Evolutionary conservation across 2,797 vertebrate species (phyloP).

Genomic region (Eospalax fontanierii): DNA sequence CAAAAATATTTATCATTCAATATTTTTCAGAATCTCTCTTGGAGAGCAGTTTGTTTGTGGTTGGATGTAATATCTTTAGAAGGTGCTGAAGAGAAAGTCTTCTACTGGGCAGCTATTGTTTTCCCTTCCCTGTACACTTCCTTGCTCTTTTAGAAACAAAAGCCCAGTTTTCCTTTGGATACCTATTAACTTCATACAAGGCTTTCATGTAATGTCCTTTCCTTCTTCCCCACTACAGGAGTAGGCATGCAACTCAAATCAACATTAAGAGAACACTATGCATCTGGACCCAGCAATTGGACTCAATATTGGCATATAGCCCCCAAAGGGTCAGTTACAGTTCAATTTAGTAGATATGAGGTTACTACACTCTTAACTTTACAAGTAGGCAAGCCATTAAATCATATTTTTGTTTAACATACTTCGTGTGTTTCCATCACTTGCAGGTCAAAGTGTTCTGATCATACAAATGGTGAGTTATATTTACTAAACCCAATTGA

Average conservation of each 20-base stretch:
- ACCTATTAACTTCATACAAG: background rate
- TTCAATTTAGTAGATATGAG: background rate
- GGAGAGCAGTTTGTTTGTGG: background rate
- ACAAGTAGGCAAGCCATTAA: background rate
- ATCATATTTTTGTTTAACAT: background rate
- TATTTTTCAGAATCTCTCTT: background rate
- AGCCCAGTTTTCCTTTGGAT: background rate
- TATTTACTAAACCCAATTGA: background rate
- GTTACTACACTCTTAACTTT: background rate
- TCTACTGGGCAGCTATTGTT: background rate
- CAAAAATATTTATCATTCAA: conserved; percentile 1
- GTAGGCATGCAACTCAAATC: background rate
- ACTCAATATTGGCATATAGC: background rate
- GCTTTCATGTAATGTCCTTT: background rate
- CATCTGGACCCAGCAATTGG: background rate
- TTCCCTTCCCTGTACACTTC: background rate
- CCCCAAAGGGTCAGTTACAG: background rate
- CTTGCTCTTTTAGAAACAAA: conserved; percentile 47
- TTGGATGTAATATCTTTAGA: conserved; percentile 11
- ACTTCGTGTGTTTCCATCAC: background rate
- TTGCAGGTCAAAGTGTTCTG: background rate
- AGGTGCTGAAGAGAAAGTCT: background rate
- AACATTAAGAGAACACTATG: background rate
- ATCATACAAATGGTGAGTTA: background rate
- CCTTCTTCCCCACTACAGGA: background rate